phyloP scores from a whole-genome alignment of 2,888 invertebrate species.

The Sminthurinus aureus region DNA sequence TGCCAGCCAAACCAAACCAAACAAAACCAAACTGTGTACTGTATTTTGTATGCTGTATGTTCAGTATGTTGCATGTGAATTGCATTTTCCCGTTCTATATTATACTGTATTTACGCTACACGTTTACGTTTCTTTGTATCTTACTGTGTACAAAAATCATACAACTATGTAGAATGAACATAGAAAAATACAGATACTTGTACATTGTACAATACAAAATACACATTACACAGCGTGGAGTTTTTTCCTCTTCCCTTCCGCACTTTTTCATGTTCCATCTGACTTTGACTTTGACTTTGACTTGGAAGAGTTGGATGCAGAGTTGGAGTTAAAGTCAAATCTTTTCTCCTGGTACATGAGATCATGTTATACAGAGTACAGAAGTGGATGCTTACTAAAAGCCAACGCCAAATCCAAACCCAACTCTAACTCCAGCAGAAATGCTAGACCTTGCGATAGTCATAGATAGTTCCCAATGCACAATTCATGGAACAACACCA shows the following conservation, averaged over 20 bases:
- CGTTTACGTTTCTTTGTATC: not conserved
- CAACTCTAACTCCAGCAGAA: no score
- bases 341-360: not conserved
- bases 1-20: not conserved
- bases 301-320: not conserved
- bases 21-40: no score
- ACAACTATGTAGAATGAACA: not conserved
- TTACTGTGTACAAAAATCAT: not conserved
- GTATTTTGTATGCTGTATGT: no score
- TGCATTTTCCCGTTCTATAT: slow-evolving; percentile 12
- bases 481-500: not conserved
- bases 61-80: not conserved
- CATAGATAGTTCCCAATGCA: no score
- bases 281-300: no score
- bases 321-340: not conserved
- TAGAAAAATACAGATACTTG: no score
- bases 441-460: no score
- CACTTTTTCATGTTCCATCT: not conserved
- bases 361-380: no score
- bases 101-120: not conserved
- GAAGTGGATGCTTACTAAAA: no score
- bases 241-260: not conserved
- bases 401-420: no score
- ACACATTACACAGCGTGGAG: not conserved
- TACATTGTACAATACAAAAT: no score